These are phyloP conservation scores for Arenicola marina DNA, from an alignment of 2,888 invertebrate genomes.

Conservation along the genomic window DNA sequence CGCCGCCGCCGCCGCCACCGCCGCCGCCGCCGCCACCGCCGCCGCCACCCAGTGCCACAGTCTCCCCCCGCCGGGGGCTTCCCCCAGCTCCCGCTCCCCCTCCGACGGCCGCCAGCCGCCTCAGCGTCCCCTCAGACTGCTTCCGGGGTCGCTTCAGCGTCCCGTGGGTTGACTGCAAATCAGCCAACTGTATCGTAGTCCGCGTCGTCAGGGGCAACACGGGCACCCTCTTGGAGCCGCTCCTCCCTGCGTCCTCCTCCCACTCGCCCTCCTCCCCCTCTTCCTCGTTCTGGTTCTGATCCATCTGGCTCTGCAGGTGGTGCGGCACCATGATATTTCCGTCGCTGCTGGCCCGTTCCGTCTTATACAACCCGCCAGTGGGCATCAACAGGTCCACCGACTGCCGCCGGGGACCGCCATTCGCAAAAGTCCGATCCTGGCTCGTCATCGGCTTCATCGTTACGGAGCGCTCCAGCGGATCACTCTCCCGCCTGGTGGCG, in stretches of 20 bases:
- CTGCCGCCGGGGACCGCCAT: neutral
- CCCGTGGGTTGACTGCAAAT: neutral
- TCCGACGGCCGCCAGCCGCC: too few relatives aligned
- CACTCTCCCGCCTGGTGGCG: neutral
- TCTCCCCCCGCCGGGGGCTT: too few relatives aligned
- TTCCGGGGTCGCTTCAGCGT: neutral
- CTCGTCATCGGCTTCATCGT: neutral
- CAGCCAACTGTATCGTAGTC: constrained; percentile 18
- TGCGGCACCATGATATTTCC: neutral
- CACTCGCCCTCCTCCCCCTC: neutral
- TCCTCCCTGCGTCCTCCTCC: neutral
- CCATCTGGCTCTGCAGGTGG: neutral
- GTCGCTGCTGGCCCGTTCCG: constrained; percentile 1
- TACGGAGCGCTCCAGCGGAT: too few relatives aligned
- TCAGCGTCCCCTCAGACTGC: too few relatives aligned
- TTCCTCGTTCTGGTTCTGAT: neutral
- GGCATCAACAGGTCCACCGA: neutral
- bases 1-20: too few relatives aligned
- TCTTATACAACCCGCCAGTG: too few relatives aligned
- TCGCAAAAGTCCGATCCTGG: too few relatives aligned
- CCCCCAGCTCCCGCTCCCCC: too few relatives aligned
- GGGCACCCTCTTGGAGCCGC: constrained; percentile 13
- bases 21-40: too few relatives aligned
- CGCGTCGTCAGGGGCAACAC: constrained; percentile 25
- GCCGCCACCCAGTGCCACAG: too few relatives aligned